Evolutionary conservation across 2,797 vertebrate genomes (phyloP).

Genomic region (Channallabes apus): DNA sequence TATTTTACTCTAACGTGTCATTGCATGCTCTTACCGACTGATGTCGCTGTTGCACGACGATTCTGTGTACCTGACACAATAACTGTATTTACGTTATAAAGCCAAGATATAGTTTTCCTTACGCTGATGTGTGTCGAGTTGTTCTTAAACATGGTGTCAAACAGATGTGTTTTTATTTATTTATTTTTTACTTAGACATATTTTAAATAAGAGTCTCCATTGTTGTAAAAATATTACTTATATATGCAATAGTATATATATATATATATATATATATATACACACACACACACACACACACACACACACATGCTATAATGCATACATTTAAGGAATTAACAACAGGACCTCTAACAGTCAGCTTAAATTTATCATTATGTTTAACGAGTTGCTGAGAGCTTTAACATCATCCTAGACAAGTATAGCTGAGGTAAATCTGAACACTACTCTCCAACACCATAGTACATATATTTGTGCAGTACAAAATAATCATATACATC

Average conservation of each 20-base stretch:
- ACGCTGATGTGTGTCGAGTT: not conserved
- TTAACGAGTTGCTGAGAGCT: not conserved
- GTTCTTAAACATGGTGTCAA: not conserved
- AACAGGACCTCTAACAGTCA: not conserved
- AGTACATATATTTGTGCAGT: not conserved
- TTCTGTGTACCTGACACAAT: constrained; percentile 8
- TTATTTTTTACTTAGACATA: not conserved
- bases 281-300: no score
- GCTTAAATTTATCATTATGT: not conserved
- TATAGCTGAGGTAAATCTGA: not conserved
- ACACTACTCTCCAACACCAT: not conserved
- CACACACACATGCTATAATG: not conserved
- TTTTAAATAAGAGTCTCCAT: not conserved
- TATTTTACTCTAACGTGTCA: constrained; percentile 17
- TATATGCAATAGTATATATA: no score
- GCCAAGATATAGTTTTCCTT: not conserved
- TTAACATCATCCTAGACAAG: not conserved
- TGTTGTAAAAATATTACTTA: not conserved
- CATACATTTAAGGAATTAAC: not conserved
- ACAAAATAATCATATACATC: not conserved
- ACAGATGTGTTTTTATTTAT: not conserved
- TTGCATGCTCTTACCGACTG: constrained; percentile 12
- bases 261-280: no score
- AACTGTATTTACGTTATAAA: constrained; percentile 27
- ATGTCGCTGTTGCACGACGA: constrained; percentile 38